Evolutionary conservation across 2,797 vertebrate genomes (phyloP).

Genomic region (Acanthurus leucopareius): DNA sequence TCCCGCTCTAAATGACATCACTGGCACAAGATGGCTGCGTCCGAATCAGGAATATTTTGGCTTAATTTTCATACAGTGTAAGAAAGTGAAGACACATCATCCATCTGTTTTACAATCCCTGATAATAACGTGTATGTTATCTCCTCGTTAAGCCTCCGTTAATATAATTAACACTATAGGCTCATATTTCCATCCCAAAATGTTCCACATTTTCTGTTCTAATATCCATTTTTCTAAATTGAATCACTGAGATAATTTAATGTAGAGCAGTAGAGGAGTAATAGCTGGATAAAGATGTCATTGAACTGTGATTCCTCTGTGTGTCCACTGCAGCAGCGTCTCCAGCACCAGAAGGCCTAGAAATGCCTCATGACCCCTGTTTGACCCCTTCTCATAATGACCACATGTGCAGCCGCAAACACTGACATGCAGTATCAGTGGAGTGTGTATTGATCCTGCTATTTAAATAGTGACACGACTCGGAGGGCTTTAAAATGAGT

Average conservation of each 20-base stretch:
- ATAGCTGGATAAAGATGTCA: constrained; percentile 51
- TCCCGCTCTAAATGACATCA: too few species aligned
- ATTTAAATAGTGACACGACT: constrained; percentile 25
- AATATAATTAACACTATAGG: constrained; percentile 25
- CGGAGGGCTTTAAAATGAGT: constrained; percentile 30
- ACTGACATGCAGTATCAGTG: background rate
- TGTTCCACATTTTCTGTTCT: constrained; percentile 6
- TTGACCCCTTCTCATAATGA: constrained; percentile 35
- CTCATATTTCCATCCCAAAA: constrained; percentile 16
- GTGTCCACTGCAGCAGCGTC: constrained; percentile 17
- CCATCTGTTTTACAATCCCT: too few species aligned
- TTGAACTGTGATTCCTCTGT: constrained; percentile 37
- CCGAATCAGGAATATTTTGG: too few species aligned
- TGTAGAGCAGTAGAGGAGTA: constrained; percentile 39
- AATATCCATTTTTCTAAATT: constrained; percentile 36
- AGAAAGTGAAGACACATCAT: too few species aligned
- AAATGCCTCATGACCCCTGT: constrained; percentile 33
- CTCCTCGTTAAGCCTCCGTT: constrained; percentile 34
- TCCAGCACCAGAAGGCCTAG: constrained; percentile 14
- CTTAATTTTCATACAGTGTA: too few species aligned
- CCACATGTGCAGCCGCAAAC: constrained; percentile 9
- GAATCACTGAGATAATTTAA: constrained; percentile 50
- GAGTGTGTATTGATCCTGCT: constrained; percentile 29
- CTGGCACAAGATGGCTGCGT: too few species aligned
- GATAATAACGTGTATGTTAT: background rate